Evolutionary conservation across 2,888 invertebrate genomes (phyloP), one percentile per base, ranked within the genome.

Genomic region (Euzetes globulus): DNA sequence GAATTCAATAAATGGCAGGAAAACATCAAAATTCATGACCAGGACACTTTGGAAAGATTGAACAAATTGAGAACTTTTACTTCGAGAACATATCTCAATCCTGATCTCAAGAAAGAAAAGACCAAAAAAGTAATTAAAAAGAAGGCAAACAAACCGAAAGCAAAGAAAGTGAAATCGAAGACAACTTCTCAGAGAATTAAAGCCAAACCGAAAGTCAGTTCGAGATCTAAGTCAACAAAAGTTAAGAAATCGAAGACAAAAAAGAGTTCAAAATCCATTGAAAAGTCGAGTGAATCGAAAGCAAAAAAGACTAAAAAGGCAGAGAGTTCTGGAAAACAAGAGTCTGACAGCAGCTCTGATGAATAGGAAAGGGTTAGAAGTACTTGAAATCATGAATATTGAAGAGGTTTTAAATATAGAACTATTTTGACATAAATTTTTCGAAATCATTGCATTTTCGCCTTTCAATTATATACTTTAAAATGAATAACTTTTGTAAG

Each of bases 1-100:
- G 55, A 72, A 27, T 7, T 75, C n/a, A 19, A 75, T 19, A 17
- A 72, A 19, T 74, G 74, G 74, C 55, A 74, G 63, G n/a, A 71
- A 27, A 19, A 74, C 15, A 22, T 74, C 22, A 58, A 58, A 17
- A 33, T 25, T n/a, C 60, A 55, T 4, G 74, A 74, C 11, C 58
- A 74, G 9, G 71, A 74, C n/a, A 6, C 33, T 0, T 19, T 74
- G 19, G 17, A 33, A 0, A 37, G 15, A 60, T 22, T 74, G 5
- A 45, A 17, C 1, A 58, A 71, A 37, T 15, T 74, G 17, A 55
- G 41, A 25, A 25, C 29, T 17, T 6, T n/a, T 29, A 13, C 58
- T 17, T 19, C 11, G 15, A 70, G 7, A 41, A 4, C 63, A n/a
- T 1, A 3, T 58, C 27, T 17, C 2, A 65, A 37, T 6, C 3